Evolutionary conservation across 2,797 vertebrate species (phyloP).

Genomic region (Delichon dasypus): DNA sequence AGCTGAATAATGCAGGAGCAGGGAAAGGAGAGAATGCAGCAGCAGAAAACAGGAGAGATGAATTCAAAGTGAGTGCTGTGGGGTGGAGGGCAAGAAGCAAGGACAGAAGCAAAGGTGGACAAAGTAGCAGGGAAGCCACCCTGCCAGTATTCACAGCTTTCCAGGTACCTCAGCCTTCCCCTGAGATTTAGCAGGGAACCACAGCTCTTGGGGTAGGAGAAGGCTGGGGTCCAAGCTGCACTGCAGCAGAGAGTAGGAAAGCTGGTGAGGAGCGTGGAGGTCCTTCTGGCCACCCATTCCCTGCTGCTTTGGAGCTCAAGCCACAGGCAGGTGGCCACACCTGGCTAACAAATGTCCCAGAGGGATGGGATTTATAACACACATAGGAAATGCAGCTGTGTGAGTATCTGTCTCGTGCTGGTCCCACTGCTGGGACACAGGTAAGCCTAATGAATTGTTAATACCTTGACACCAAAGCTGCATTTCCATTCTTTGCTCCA

Average conservation of each 20-base stretch:
- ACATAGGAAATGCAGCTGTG: background rate
- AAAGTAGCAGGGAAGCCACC: background rate
- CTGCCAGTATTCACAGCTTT: background rate
- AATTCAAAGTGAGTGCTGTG: background rate
- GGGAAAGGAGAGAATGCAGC: background rate
- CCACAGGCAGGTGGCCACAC: background rate
- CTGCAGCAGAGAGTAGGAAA: background rate
- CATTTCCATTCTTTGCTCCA: constrained; percentile 1
- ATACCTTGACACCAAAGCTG: constrained; percentile 1
- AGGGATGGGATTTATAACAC: background rate
- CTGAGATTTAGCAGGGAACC: background rate
- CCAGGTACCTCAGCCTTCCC: background rate
- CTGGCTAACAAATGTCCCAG: background rate
- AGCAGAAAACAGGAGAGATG: background rate
- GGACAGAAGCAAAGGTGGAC: background rate
- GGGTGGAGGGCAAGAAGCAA: background rate
- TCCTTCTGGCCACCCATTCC: background rate
- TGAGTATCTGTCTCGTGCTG: background rate
- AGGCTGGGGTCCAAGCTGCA: background rate
- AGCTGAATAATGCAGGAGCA: background rate
- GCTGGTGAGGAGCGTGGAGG: fast-evolving
- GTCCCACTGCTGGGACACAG: background rate
- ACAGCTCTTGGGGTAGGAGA: background rate
- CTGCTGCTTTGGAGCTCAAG: background rate
- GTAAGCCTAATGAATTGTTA: constrained; percentile 38